phyloP scores from a whole-genome alignment of 2,797 vertebrate species.

The Dipus sagitta region DNA sequence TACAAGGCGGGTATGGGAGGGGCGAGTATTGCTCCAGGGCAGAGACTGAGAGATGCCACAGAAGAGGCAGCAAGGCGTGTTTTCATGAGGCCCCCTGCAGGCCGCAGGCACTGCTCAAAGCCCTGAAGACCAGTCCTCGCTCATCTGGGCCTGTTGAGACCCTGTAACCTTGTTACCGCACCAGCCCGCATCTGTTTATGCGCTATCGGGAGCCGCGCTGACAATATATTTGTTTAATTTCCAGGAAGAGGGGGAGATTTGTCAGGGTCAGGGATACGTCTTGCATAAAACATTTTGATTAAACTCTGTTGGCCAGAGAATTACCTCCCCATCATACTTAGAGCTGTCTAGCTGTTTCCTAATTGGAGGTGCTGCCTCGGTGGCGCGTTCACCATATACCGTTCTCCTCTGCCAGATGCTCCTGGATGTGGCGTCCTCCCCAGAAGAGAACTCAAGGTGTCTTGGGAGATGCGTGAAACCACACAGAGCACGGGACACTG shows the following conservation, averaged over 20 bases:
- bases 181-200: slow-evolving; percentile 60
- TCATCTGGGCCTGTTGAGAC: neutral
- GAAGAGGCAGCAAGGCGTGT: neutral
- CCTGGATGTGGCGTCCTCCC: slow-evolving; percentile 42
- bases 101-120: neutral
- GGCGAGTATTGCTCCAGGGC: rapidly evolving
- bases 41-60: neutral
- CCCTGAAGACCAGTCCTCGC: neutral
- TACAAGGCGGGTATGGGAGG: no score
- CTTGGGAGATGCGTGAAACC: slow-evolving; percentile 53
- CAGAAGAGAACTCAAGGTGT: neutral
- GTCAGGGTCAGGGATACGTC: slow-evolving; percentile 78
- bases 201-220: slow-evolving; percentile 52
- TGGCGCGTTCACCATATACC: neutral
- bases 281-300: slow-evolving; percentile 84
- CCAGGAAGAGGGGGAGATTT: slow-evolving; percentile 78
- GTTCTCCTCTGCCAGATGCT: slow-evolving; percentile 47
- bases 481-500: rapidly evolving
- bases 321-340: slow-evolving; percentile 29
- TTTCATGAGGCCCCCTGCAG: neutral
- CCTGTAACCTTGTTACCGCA: neutral
- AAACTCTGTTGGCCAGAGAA: slow-evolving; percentile 76
- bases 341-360: slow-evolving; percentile 47
- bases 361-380: slow-evolving; percentile 51
- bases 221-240: slow-evolving; percentile 81